A percentile compares a stretch with the other conserved stretches of the same genome.
Evolutionary conservation across 2,797 vertebrate genomes (phyloP).

Genomic region (Trachops cirrhosus): DNA sequence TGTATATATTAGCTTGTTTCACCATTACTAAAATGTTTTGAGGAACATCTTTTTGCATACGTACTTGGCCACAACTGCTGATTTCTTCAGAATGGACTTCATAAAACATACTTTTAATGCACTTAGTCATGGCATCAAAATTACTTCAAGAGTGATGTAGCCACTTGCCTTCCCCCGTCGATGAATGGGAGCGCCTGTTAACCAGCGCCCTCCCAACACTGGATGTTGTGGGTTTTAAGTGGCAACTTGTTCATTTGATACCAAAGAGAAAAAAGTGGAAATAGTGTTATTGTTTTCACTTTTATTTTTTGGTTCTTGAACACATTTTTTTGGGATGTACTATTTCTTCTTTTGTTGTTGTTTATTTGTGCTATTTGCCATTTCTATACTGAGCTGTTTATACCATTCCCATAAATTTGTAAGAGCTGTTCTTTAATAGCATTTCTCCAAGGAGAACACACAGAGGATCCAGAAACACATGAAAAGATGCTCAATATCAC

Average conservation of each 20-base stretch:
- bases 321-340: not conserved
- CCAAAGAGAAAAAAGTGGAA: not conserved
- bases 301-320: not conserved
- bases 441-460: no score
- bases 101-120: not conserved
- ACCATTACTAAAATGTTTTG: not conserved
- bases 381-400: not conserved
- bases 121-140: not conserved
- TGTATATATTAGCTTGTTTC: not conserved
- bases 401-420: not conserved
- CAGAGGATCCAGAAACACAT: no score
- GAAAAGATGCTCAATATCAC: no score
- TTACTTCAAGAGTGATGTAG: not conserved
- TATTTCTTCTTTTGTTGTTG: not conserved
- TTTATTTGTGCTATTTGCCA: not conserved
- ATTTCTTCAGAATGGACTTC: not conserved
- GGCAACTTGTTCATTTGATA: not conserved
- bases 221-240: not conserved
- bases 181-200: not conserved
- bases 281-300: not conserved
- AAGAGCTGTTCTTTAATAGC: not conserved
- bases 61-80: not conserved
- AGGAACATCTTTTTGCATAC: not conserved
- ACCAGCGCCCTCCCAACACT: not conserved
- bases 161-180: not conserved